Evolutionary conservation across 2,888 invertebrate species (phyloP), one percentile per base, ranked within the genome.

Genomic region (Mimas tiliae): DNA sequence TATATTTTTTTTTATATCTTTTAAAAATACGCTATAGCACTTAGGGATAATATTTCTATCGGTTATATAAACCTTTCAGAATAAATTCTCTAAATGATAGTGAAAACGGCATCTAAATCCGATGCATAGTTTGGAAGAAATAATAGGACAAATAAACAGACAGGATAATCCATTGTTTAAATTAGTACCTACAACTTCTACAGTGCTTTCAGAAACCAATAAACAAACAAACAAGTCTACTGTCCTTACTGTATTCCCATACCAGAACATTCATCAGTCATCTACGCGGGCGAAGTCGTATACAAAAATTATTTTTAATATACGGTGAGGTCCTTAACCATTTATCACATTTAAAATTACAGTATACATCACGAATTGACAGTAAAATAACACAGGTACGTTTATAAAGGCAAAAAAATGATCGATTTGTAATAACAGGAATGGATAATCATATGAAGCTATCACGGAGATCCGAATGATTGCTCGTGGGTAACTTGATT

Each of bases 311-410:
- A 42, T 19, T 19, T 58, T 58, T 11, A 58, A 58, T 58, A 58
- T 19, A 38, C 19, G 19, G 12, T 12, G 42, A 16, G 42, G 12
- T 19, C 42, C 14, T 42, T 58, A 16, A 58, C 58, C 42, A 58
- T 58, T 58, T 58, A 58, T 58, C 58, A 58, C 38, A 42, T 58
- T 58, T 38, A 42, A 58, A 58, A 58, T 58, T 58, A 12, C 38
- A 38, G 42, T 58, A 58, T 58, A 58, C 42, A 42, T 58, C 58
- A 58, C 58, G 58, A 58, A 42, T 58, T 58, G 58, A 58, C 58
- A 58, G 58, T 58, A 19, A 58, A 42, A 58, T 58, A 58, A 58
- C 58, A 58, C 58, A 7, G 19, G 38, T 7, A 19, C 58, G 12
- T 16, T 19, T 58, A 58, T 58, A 58, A 58, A 50, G 11, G 58